Evolutionary conservation across 2,113 vertebrate genomes (phyloP).

Genomic region (Poeciliopsis occidentalis): DNA sequence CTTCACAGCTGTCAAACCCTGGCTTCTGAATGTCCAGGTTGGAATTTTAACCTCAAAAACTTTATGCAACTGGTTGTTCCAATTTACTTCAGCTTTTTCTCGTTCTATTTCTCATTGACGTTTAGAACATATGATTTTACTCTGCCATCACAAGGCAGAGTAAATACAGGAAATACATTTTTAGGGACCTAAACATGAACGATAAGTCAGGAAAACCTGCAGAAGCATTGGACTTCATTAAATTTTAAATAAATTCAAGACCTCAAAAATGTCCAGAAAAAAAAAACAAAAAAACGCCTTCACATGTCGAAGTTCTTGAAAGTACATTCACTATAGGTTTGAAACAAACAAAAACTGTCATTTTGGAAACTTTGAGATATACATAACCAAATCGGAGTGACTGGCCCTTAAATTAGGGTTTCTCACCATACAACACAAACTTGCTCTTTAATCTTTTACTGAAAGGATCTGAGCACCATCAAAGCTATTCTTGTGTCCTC

Average conservation of each 20-base stretch:
- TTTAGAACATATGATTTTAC: too few relatives aligned
- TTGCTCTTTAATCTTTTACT: too few relatives aligned
- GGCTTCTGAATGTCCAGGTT: conserved; percentile 89
- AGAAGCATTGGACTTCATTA: not conserved
- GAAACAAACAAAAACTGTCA: not conserved
- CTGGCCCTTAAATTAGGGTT: too few relatives aligned
- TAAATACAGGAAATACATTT: too few relatives aligned
- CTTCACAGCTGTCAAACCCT: conserved; percentile 85
- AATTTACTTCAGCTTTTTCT: not conserved
- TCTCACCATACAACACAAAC: too few relatives aligned
- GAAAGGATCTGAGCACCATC: too few relatives aligned
- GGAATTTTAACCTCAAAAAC: conserved; percentile 20
- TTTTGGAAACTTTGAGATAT: not conserved
- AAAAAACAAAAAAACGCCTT: too few relatives aligned
- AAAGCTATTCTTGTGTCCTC: too few relatives aligned
- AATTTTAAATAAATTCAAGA: not conserved
- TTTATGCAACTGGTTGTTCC: not conserved
- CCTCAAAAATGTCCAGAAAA: not conserved
- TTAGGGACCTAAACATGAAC: not conserved
- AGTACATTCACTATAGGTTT: not conserved
- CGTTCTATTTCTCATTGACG: too few relatives aligned
- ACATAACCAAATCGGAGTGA: too few relatives aligned
- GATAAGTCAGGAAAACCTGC: not conserved
- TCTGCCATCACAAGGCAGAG: conserved; percentile 10
- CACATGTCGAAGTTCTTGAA: too few relatives aligned